Conservation (phyloP, 2,888 invertebrate species). For the Agriopis marginaria region DNA sequence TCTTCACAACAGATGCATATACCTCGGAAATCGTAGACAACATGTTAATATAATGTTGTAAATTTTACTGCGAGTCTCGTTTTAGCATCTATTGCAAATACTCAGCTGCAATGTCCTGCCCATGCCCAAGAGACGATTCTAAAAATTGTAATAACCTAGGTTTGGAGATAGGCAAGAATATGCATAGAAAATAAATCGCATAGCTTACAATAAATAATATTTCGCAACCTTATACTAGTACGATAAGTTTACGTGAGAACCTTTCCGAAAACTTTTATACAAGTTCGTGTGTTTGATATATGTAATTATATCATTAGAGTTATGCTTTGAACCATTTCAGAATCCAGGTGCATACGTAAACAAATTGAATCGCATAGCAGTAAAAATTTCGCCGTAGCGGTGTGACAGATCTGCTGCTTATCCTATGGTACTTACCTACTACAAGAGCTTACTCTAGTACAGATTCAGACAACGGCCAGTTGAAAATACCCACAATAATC, state of each 20-base stretch:
- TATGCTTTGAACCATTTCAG: neutral
- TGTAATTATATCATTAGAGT: neutral
- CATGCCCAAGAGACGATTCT: conserved; percentile 33
- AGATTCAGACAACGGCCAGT: conserved; percentile 41
- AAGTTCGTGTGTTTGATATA: neutral
- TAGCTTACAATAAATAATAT: conserved; percentile 51
- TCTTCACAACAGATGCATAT: conserved; percentile 26
- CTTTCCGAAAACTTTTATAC: neutral
- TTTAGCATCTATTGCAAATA: conserved; percentile 25
- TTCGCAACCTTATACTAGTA: conserved; percentile 53
- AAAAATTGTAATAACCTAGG: conserved; percentile 13
- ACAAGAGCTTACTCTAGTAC: conserved; percentile 68
- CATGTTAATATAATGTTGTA: too few species aligned
- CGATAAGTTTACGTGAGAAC: conserved; percentile 46
- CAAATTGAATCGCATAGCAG: conserved; percentile 70
- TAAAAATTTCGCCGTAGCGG: conserved; percentile 73
- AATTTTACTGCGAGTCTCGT: neutral
- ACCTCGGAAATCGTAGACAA: neutral
- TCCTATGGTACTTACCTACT: conserved; percentile 68
- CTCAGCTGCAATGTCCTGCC: conserved; percentile 33
- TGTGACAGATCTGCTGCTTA: conserved; percentile 81
- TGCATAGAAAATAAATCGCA: conserved; percentile 55
- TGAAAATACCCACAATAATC: conserved; percentile 36
- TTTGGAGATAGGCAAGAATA: conserved; percentile 46
- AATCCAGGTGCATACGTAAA: conserved; percentile 54